Percentiles rank a stretch among this genome's conserved stretches.
Evolutionary conservation across 2,888 invertebrate species (phyloP).

Genomic region (Cosmopolites sordidus): DNA sequence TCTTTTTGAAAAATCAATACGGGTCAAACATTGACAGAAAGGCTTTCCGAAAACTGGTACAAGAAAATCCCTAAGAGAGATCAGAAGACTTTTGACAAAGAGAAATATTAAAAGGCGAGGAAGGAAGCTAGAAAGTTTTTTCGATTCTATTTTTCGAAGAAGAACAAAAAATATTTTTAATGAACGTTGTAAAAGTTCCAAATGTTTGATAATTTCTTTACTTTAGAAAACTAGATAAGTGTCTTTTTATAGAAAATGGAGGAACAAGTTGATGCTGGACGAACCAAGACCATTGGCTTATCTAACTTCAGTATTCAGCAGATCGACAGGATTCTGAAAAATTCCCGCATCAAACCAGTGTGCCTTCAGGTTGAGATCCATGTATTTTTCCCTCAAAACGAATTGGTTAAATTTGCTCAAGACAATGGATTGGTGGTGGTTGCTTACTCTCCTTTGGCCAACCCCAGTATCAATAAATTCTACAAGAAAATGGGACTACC

Average conservation of each 20-base stretch:
- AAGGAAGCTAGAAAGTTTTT: too few species aligned
- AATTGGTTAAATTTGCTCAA: constrained; percentile 34
- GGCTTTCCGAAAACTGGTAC: too few species aligned
- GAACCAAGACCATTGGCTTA: constrained; percentile 73
- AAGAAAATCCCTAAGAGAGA: too few species aligned
- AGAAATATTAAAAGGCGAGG: too few species aligned
- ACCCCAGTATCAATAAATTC: constrained; percentile 48
- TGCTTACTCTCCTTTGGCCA: constrained; percentile 51
- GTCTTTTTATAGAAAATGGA: constrained; percentile 50
- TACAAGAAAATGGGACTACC: constrained; percentile 4
- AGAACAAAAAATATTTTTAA: too few species aligned
- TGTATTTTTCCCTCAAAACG: constrained; percentile 51
- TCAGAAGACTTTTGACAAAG: too few species aligned
- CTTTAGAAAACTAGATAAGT: too few species aligned
- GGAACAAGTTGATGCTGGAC: constrained; percentile 61
- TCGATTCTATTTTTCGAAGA: too few species aligned
- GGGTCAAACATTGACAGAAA: too few species aligned
- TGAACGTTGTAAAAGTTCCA: too few species aligned
- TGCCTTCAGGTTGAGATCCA: constrained; percentile 60
- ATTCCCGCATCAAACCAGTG: constrained; percentile 55
- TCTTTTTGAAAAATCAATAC: too few species aligned
- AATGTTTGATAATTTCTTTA: not conserved
- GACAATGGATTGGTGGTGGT: constrained; percentile 21
- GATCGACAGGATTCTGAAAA: constrained; percentile 55
- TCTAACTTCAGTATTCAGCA: constrained; percentile 77